phyloP scores from a whole-genome alignment of 2,113 vertebrate species.

The Nestor notabilis region DNA sequence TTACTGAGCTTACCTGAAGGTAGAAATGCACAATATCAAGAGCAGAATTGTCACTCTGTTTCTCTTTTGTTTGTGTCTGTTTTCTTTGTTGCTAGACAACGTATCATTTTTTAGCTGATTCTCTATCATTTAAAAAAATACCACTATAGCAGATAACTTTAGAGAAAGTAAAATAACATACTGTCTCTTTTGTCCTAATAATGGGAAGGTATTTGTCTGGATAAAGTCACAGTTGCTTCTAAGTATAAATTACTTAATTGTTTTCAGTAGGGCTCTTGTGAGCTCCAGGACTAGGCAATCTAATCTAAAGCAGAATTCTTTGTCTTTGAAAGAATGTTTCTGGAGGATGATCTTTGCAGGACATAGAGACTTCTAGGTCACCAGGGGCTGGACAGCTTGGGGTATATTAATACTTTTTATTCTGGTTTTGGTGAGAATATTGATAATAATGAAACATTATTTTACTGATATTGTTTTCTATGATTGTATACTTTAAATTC shows the following conservation, averaged over 20 bases:
- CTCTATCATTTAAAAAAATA: constrained; percentile 61
- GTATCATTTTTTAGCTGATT: constrained; percentile 53
- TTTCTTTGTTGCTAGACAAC: constrained; percentile 67
- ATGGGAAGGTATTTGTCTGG: constrained; percentile 60
- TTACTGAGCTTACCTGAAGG: constrained; percentile 46
- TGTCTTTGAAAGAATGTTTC: not conserved
- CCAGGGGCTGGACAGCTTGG: not conserved
- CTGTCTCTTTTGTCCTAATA: constrained; percentile 64
- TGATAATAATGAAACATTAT: not conserved
- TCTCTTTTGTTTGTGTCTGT: constrained; percentile 52
- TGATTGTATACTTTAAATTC: not conserved
- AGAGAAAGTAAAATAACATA: constrained; percentile 59
- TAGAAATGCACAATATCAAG: constrained; percentile 12
- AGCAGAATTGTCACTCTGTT: constrained; percentile 43
- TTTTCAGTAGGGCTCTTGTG: constrained; percentile 40
- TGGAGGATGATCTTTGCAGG: not conserved
- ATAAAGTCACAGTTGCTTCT: constrained; percentile 49
- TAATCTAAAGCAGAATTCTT: constrained; percentile 51
- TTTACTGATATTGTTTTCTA: not conserved
- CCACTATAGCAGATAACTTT: constrained; percentile 38
- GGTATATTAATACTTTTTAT: not conserved
- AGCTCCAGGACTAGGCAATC: not conserved
- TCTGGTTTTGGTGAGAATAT: not conserved
- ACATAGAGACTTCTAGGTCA: not conserved
- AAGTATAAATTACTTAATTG: constrained; percentile 58